Conservation (phyloP, 2,797 vertebrate genomes). For the Sarcophilus harrisii region DNA sequence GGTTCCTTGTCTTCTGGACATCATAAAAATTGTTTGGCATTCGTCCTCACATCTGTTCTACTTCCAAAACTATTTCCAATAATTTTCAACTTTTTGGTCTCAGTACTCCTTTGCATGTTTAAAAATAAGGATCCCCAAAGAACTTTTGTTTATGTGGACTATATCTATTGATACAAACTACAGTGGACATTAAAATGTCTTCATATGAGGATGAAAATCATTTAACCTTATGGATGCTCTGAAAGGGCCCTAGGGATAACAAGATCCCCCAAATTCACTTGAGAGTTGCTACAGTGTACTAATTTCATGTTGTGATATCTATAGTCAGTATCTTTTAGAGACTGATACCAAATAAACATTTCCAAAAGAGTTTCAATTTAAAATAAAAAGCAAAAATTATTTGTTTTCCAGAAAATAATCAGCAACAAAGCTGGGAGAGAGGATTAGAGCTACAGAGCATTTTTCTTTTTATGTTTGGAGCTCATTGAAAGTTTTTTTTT, state of each 20-base stretch:
- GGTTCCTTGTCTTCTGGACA: background rate
- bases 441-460: background rate
- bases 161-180: background rate
- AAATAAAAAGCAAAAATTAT: conserved; percentile 12
- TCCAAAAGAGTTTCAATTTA: conserved; percentile 22
- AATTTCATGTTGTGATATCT: background rate
- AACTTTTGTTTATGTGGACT: background rate
- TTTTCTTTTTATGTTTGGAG: conserved; percentile 54
- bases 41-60: background rate
- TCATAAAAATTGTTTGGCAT: background rate
- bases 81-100: background rate
- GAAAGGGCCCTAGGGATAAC: background rate
- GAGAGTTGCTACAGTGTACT: background rate
- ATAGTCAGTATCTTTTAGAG: background rate
- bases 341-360: background rate
- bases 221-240: background rate
- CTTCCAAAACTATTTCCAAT: background rate
- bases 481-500: background rate
- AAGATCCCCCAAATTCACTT: background rate
- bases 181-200: background rate
- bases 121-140: background rate
- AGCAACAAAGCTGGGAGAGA: background rate
- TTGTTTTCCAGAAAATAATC: conserved; percentile 36
- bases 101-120: background rate
- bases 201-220: background rate